A percentile compares a stretch with the other conserved stretches of the same genome.
Conservation (phyloP, 2,797 vertebrate species). For the Lepus townsendii region DNA sequence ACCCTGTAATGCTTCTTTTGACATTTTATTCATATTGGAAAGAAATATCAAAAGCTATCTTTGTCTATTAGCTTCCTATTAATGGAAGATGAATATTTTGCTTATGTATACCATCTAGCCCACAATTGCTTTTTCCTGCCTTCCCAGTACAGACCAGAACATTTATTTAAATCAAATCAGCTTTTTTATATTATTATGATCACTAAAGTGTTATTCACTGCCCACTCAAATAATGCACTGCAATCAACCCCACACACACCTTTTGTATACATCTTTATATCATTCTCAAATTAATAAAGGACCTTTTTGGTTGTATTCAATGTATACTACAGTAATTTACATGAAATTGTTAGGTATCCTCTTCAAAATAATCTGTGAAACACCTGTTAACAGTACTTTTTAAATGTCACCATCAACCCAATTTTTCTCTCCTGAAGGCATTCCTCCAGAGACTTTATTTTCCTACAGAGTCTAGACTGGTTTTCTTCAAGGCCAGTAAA, state of each 20-base stretch:
- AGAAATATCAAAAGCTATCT: not conserved
- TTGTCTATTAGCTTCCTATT: not conserved
- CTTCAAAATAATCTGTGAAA: not conserved
- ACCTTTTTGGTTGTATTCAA: not conserved
- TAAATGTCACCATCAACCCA: not conserved
- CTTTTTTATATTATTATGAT: not conserved
- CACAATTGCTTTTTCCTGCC: not conserved
- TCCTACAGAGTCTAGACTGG: not conserved
- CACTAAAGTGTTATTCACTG: not conserved
- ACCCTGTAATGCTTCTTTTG: not conserved
- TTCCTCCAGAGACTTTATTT: not conserved
- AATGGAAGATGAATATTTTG: not conserved
- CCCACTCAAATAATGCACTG: not conserved
- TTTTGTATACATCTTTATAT: not conserved
- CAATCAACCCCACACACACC: too few species aligned
- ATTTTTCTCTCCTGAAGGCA: not conserved
- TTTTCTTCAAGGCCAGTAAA: not conserved
- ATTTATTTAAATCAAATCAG: not conserved
- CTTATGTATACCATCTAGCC: not conserved
- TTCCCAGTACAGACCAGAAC: not conserved
- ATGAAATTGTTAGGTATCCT: not conserved
- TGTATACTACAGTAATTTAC: not conserved
- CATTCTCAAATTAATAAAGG: not conserved
- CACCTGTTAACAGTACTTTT: not conserved
- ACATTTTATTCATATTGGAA: constrained; percentile 22